Evolutionary conservation across 2,113 vertebrate species (phyloP), one percentile per base, ranked within the genome.

Genomic region (Brienomyrus longianalis): DNA sequence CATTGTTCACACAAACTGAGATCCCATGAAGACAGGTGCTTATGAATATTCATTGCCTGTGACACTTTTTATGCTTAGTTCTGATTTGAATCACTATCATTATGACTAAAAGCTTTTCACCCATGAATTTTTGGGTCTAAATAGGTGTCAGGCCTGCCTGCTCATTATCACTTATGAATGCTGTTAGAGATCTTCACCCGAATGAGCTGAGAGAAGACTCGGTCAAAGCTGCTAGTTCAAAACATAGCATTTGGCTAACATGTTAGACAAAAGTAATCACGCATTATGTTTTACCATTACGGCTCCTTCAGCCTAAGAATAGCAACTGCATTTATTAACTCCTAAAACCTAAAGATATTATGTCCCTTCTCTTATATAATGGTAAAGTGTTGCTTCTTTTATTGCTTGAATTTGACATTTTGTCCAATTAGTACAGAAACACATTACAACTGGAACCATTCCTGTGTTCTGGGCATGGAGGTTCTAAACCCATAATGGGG

Each of bases 1-100:
- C 56, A 66, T 88, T 88, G 52, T 88, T 88, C 35, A 45, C 59
- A 56, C 87, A 88, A 88, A 45, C 35, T 39, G n/a, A 66, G 50
- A 27, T 66, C 87, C 56, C 54, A 39, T 88, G 35, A 66, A 88
- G 87, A 62, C 54, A 62, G 87, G 87, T 88, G 87, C 87, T 62
- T 66, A 88, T 88, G 52, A 62, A 88, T 88, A 88, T 88, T 62
- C 87, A 62, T 66, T 11, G 39, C 48, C 52, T 45, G n/a, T 66
- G 87, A 66, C 54, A 88, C 56, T 62, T 43, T 62, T 62, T 54
- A 59, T 88, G 35, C 62, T 66, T 66, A 62, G 23, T 88, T 47
- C 39, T 59, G 87, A 62, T 88, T 45, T 43, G 35, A 88, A 88
- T 88, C 87, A 47, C 87, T 88, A 45, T 62, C 21, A 66, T 88